Evolutionary conservation across 2,888 invertebrate species (phyloP).

Genomic region (Scrobipalpa costella): DNA sequence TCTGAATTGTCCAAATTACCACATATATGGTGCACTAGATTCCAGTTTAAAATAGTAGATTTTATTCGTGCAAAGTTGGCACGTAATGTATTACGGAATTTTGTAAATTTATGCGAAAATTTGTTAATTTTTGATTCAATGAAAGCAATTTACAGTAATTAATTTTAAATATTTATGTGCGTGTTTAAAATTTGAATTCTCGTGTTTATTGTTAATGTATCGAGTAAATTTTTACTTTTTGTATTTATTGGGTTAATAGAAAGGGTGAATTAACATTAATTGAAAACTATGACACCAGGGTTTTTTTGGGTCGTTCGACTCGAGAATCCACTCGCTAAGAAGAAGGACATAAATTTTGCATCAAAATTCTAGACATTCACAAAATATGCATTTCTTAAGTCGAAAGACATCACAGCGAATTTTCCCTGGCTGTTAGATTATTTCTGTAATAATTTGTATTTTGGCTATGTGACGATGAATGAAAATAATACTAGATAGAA

Average conservation of each 20-base stretch:
- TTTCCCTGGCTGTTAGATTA: too few relatives aligned
- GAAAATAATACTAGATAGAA: too few relatives aligned
- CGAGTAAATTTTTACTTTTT: conserved; percentile 12
- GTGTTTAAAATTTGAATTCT: too few relatives aligned
- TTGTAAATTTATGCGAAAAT: neutral
- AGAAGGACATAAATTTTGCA: too few relatives aligned
- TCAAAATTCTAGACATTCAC: too few relatives aligned
- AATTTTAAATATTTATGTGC: conserved; percentile 11
- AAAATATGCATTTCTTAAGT: too few relatives aligned
- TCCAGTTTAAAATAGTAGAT: neutral
- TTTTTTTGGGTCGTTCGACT: too few relatives aligned
- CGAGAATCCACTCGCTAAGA: too few relatives aligned
- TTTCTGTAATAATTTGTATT: neutral
- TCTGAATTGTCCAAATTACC: too few relatives aligned
- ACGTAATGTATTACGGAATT: neutral
- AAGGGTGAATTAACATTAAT: neutral
- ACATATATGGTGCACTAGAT: too few relatives aligned
- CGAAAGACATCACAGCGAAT: too few relatives aligned
- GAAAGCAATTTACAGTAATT: conserved; percentile 20
- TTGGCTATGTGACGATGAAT: too few relatives aligned
- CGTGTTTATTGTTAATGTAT: neutral
- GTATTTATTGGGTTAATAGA: neutral
- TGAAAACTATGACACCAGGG: neutral
- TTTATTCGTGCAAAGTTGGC: neutral
- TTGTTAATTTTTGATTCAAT: conserved; percentile 12